Evolutionary conservation across 2,797 vertebrate species (phyloP), one percentile per base, ranked within the genome.

Genomic region (Lithobates pipiens): DNA sequence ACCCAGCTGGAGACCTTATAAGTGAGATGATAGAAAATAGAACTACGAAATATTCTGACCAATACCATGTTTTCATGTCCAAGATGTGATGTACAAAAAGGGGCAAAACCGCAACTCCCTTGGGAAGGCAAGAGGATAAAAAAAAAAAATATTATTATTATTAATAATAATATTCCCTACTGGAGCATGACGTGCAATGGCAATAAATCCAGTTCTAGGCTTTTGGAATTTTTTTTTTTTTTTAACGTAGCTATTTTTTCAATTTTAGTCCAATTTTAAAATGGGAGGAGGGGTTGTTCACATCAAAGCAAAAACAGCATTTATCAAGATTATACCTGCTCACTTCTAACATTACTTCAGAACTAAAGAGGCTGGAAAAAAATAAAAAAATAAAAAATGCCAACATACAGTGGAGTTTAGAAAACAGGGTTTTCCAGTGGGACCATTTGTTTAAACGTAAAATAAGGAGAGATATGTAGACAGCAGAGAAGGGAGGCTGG

Each of bases 1-100:
- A 32, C 69, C 61, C 69, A 61, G 71, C 54, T 65, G 80, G 34
- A 42, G 63, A 84, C 29, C 29, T 67, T 18, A 63, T 67, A 83
- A 42, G 21, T 65, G 27, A 70, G 73, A 76, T 42, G 63, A 83
- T 61, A 83, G 73, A 83, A 83, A 76, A 83, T 42, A 27, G 39
- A 81, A 81, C 69, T 5, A 69, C 67, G 36, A 29, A 36, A 63
- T 75, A 46, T 68, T 80, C 42, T 46, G 25, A 23, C 11, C 67
- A 81, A 72, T 69, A 21, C 46, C 46, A 36, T 50, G 39, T 36
- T 39, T 54, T 76, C 63, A 44, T 77, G 27, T 76, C 29, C 73
- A 68, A 69, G 42, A 77, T 73, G 36, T 83, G 57, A n/a, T 25
- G 42, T n/a, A 83, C 44, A 57, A 76, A 75, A 32, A 42, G 39